Base-by-base conservation (phyloP, 2,797 vertebrate genomes). In the Scarus forsteni region DNA sequence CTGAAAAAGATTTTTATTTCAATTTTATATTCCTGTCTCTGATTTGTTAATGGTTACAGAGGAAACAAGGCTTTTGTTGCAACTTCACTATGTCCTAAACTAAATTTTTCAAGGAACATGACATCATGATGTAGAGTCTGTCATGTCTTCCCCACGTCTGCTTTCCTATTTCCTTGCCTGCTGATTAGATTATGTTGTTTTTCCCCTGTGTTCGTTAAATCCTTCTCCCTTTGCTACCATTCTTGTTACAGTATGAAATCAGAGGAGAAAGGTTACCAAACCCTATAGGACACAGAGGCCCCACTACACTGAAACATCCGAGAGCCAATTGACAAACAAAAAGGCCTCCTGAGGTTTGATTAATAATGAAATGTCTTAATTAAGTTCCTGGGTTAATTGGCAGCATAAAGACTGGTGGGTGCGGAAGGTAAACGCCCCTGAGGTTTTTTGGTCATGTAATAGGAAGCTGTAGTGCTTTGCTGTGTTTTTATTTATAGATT, bases 351-450 rank as follows among this genome's bases (percentile, higher is more conserved):
- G 65, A 77, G 73, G 65, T 70, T 72, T 66, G 71, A 81, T 84
- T 76, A 84, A 87, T 85, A 81, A 88, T 87, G 79, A 84, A 87
- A 72, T 78, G 66, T 36, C 56, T 72, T 88, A 87, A 88, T 88
- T 79, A 86, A 80, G 78, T 79, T 81, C 73, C 45, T 52, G 55
- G 76, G 69, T 79, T 87, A 84, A 86, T 75, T 76, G 70, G 81
- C 79, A 40, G 59, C 45, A 43, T 66, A 62, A 61, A 71, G 73
- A 56, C 68, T 58, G 55, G 70, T 3, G 75, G 70, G 58, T 34
- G 43, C 75, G 75, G 73, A 78, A 79, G 80, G 77, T 82, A 71
- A 64, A 62, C 42, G 38, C 59, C 77, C 82, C 54, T n/a, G 70
- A 72, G 73, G 60, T 60, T 75, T 51, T 34, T 59, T 6, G 49